Percentiles rank a stretch among this genome's conserved stretches.
phyloP scores from a whole-genome alignment of 2,113 vertebrate species.

The Hemiscyllium ocellatum region DNA sequence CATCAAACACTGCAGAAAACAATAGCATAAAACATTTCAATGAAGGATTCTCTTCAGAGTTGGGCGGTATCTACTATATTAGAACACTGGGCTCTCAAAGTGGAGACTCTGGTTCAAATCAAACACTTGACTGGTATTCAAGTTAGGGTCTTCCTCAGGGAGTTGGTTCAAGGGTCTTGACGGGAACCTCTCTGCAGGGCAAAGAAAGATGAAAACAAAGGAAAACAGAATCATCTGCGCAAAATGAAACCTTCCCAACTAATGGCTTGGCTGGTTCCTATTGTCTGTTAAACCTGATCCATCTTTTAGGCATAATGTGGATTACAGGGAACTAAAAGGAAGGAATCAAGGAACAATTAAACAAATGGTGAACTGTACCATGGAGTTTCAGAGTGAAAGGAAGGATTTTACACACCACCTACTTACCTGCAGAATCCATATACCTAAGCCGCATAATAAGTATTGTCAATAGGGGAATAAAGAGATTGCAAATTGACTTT shows the following conservation, averaged over 20 bases:
- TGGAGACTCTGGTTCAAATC: constrained; percentile 3
- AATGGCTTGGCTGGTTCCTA: background rate
- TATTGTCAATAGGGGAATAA: background rate
- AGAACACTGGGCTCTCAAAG: background rate
- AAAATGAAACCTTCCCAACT: background rate
- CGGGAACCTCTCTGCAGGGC: background rate
- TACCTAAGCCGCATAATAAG: background rate
- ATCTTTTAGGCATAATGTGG: background rate
- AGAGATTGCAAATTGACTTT: background rate
- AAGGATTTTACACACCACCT: background rate
- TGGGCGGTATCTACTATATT: background rate
- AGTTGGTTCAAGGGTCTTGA: background rate
- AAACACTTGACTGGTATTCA: background rate
- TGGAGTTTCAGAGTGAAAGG: background rate
- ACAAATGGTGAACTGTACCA: background rate
- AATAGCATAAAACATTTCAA: constrained; percentile 35
- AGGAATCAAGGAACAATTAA: background rate
- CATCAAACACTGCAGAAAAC: constrained; percentile 32
- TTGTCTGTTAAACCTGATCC: background rate
- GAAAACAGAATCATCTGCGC: background rate
- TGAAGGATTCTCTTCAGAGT: background rate
- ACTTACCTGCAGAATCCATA: background rate
- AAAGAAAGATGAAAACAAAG: background rate
- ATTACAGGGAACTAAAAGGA: background rate
- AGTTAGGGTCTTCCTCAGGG: background rate